These are phyloP conservation scores for Nymphalis urticae DNA, from an alignment of 2,888 invertebrate genomes.

Conservation along the genomic window DNA sequence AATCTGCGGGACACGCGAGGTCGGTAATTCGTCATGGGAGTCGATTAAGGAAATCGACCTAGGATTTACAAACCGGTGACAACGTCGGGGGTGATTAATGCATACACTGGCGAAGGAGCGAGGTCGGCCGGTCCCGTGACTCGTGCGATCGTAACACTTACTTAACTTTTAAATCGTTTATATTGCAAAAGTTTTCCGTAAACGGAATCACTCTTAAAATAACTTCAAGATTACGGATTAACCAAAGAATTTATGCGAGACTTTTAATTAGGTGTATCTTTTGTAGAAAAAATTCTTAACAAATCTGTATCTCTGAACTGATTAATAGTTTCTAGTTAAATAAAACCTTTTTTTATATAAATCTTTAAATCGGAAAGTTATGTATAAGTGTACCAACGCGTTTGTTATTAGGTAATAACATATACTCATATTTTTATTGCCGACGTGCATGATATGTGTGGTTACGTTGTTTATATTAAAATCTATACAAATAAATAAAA, in stretches of 20 bases:
- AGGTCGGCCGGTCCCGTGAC: constrained; percentile 7
- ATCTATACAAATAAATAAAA: no score
- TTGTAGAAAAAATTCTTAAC: no score
- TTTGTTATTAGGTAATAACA: no score
- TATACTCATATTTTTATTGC: no score
- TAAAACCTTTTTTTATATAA: no score
- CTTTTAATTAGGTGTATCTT: neutral
- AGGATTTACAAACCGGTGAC: neutral
- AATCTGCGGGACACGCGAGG: neutral
- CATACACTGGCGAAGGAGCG: neutral
- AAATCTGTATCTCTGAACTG: no score
- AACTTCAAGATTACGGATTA: neutral
- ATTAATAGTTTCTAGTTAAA: no score
- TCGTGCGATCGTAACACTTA: neutral
- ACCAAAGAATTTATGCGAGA: neutral
- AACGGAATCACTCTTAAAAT: neutral
- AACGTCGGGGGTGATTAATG: constrained; percentile 9
- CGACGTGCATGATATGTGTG: no score
- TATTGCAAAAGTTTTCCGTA: neutral
- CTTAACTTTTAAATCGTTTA: neutral
- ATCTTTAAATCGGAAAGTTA: no score
- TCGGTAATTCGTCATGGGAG: neutral
- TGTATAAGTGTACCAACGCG: no score
- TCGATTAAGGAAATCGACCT: constrained; percentile 17
- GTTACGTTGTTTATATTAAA: no score